phyloP scores from a whole-genome alignment of 1,140 invertebrate genomes.

The Aphaenogaster rudis region DNA sequence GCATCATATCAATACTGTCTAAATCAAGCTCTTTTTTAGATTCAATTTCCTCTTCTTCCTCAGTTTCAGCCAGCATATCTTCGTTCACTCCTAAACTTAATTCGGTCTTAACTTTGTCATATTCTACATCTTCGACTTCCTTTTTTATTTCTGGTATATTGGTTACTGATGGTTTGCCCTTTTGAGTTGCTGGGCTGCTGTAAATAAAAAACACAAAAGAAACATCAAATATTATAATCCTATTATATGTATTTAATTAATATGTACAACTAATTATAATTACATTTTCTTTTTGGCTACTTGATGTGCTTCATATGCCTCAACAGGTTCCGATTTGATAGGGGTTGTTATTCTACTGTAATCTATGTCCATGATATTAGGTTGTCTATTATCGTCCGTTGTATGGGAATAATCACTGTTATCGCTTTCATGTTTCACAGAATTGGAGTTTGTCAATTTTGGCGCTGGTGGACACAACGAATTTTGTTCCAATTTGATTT shows the following conservation, averaged over 20 bases:
- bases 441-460: constrained; percentile 73
- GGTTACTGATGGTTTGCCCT: constrained; percentile 73
- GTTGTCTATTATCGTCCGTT: constrained; percentile 82
- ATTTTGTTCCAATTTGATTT: constrained; percentile 83
- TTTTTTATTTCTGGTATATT: constrained; percentile 82
- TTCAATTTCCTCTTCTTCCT: constrained; percentile 80
- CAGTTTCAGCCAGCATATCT: constrained; percentile 72
- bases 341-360: constrained; percentile 73
- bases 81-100: constrained; percentile 75
- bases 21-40: constrained; percentile 87
- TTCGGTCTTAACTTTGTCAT: constrained; percentile 82
- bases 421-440: constrained; percentile 83
- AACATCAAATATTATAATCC: background rate
- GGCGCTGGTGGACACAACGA: constrained; percentile 68
- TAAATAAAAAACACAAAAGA: constrained; percentile 31
- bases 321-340: constrained; percentile 81
- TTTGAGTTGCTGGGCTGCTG: constrained; percentile 78
- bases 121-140: constrained; percentile 84
- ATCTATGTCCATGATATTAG: constrained; percentile 73
- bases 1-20: constrained; percentile 90
- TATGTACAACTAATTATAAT: background rate
- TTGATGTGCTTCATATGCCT: constrained; percentile 78
- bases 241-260: constrained; percentile 18
- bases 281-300: constrained; percentile 80
- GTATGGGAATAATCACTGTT: constrained; percentile 82